Conservation (phyloP, 1,140 invertebrate genomes). For the Probaryconus sp. region DNA sequence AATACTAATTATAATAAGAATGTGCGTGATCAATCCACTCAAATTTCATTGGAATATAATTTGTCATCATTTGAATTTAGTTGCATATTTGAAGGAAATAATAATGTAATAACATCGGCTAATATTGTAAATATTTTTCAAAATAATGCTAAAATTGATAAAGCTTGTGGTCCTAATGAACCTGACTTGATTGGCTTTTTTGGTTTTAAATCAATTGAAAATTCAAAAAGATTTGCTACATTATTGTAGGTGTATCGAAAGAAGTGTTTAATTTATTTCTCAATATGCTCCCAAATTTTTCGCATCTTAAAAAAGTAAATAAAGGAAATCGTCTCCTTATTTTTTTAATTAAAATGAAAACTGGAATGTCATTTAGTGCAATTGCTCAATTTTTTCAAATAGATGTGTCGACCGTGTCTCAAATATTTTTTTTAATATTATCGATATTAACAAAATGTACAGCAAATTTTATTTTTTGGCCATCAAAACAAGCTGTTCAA, state of each 20-base stretch:
- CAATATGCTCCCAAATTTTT: conserved; percentile 20
- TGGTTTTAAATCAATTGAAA: conserved; percentile 6
- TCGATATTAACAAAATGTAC: conserved; percentile 26
- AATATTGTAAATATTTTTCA: conserved; percentile 18
- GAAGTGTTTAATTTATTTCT: conserved; percentile 16
- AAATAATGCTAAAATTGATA: background rate
- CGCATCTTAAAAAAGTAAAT: conserved; percentile 13
- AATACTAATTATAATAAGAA: background rate
- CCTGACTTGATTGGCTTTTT: background rate
- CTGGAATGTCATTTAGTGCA: conserved; percentile 30
- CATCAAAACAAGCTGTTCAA: conserved; percentile 38
- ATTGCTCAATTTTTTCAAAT: conserved; percentile 15
- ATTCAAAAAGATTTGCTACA: conserved; percentile 15
- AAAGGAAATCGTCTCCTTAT: conserved; percentile 33
- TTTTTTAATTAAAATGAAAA: conserved; percentile 65
- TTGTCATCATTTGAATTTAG: conserved; percentile 3
- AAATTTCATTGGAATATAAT: conserved; percentile 7
- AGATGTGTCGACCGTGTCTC: conserved; percentile 3
- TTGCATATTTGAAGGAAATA: conserved; percentile 8
- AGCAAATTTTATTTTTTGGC: conserved; percentile 58
- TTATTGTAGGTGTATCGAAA: conserved; percentile 12
- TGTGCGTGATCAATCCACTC: background rate
- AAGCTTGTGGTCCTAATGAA: conserved; percentile 8
- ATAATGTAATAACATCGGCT: conserved; percentile 4
- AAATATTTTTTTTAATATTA: conserved; percentile 44